Conservation (phyloP, 2,888 invertebrate genomes). For the Chymomyza fuscimana region DNA sequence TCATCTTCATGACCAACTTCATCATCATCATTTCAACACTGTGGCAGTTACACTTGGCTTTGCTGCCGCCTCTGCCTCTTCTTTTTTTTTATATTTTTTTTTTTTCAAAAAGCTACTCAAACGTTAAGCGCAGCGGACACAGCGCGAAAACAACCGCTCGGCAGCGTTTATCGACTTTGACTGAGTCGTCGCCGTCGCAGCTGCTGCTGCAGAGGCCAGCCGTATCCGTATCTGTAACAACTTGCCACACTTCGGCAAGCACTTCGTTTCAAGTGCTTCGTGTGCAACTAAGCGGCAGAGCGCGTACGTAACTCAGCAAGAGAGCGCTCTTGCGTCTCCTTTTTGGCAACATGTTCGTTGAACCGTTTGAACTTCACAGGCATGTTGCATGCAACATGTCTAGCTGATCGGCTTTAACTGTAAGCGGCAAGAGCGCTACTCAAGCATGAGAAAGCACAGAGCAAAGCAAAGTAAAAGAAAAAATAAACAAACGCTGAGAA, state of each 20-base stretch:
- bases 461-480: slow-evolving; percentile 23
- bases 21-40: slow-evolving; percentile 23
- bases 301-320: not conserved
- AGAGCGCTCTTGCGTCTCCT: not conserved
- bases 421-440: not conserved
- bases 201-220: not conserved
- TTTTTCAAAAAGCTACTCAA: slow-evolving; percentile 38
- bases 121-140: slow-evolving; percentile 42
- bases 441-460: slow-evolving; percentile 20
- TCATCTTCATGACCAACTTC: slow-evolving; percentile 16
- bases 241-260: not conserved
- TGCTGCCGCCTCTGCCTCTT: slow-evolving; percentile 2
- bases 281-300: not conserved
- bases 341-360: slow-evolving; percentile 43
- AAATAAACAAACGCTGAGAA: not conserved
- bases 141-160: slow-evolving; percentile 74
- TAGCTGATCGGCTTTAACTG: slow-evolving; percentile 9
- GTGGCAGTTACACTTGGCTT: not conserved
- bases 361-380: slow-evolving; percentile 49
- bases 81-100: no score
- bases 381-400: slow-evolving; percentile 36
- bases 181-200: slow-evolving; percentile 57
- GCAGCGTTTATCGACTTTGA: slow-evolving; percentile 78
- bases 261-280: not conserved
- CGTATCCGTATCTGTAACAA: slow-evolving; percentile 20